Evolutionary conservation across 2,888 invertebrate genomes (phyloP), one percentile per base, ranked within the genome.

Genomic region (Lepidonotus clava): DNA sequence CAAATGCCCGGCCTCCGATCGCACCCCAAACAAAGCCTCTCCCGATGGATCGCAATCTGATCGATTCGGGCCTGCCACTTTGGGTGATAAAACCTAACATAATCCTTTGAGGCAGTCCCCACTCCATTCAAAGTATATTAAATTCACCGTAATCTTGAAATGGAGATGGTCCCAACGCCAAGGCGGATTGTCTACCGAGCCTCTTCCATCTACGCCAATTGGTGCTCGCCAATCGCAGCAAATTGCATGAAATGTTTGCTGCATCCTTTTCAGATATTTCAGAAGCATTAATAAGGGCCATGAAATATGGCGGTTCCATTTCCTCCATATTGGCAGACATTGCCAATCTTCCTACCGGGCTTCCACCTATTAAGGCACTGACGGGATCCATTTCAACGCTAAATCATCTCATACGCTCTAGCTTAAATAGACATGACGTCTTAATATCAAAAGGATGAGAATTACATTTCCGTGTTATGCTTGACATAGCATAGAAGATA

Each of bases 61-160:
- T 80, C 80, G 80, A 80, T 80, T 41, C 51, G 14, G 28, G 24
- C 34, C 46, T 24, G 46, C 51, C 80, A 51, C 51, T 80, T 41
- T n/a, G 24, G 24, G 51, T 46, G 80, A 80, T 80, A 80, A 41
- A 80, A 80, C 46, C 34, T 2, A 18, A 34, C 80, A 80, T 46
- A 80, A 80, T 80, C 80, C 80, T 6, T 4, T 28, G 28, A 80
- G 80, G 41, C 80, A 80, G n/a, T 41, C 38, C 71, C 38, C 8
- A 14, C 80, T n/a, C 51, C 80, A 5, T 24, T 80, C 46, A 51
- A 80, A 80, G 80, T 80, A 34, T 51, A 80, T 80, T 80, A 41
- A 80, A 80, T 80, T 80, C 2, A 32, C 21, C 24, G 6, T 80
- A 80, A 80, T 80, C 80, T 46, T 76, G 76, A 38, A 40, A 76